Base-by-base conservation (phyloP, 2,797 vertebrate genomes). In the Falco columbarius region DNA sequence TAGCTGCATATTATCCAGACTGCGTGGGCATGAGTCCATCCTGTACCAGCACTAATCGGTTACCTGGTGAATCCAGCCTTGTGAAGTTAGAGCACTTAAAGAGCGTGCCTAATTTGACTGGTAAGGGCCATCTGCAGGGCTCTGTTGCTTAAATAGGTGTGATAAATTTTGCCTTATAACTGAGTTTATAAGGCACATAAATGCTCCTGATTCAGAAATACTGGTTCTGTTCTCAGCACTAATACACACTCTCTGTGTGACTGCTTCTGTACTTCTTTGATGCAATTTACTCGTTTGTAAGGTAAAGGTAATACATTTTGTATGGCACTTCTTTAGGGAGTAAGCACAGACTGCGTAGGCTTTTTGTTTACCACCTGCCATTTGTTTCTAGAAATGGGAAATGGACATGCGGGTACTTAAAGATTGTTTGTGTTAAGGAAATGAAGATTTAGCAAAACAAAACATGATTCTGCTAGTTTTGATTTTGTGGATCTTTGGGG, bases 1-100 rank as follows among this genome's bases (percentile, higher is more conserved):
- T 99, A 23, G 97, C 98, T 14, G 99, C 99, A 19, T 99, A 99
- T 98, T 99, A 99, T 97, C 99, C 99, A 0, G 99, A 99, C 98
- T 99, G 99, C n/a, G 99, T 99, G 81, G 99, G 99, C 74, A 99
- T 99, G 99, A 99, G 99, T 97, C 99, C 99, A 6, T 99, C 99
- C 15, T 99, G 99, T 56, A 98, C 98, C 66, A 98, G 98, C 97
- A 98, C 98, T 97, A 98, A 97, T 86, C 90, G 91, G 59, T 98
- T 97, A 89, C 97, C 88, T 90, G 90, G 97, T 17, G 98, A 99
- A 76, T 73, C 96, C 97, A 98, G 95, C 95, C 97, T 98, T 38
- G 97, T 96, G 89, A 99, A 99, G 92, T 98, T 98, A 16, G 99
- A 99, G 75, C 98, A 98, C 94, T 97, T 98, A 94, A 98, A 98